A percentile compares a stretch with the other conserved stretches of the same genome.
phyloP scores from a whole-genome alignment of 2,797 vertebrate species.

The Hemibagrus guttatus region DNA sequence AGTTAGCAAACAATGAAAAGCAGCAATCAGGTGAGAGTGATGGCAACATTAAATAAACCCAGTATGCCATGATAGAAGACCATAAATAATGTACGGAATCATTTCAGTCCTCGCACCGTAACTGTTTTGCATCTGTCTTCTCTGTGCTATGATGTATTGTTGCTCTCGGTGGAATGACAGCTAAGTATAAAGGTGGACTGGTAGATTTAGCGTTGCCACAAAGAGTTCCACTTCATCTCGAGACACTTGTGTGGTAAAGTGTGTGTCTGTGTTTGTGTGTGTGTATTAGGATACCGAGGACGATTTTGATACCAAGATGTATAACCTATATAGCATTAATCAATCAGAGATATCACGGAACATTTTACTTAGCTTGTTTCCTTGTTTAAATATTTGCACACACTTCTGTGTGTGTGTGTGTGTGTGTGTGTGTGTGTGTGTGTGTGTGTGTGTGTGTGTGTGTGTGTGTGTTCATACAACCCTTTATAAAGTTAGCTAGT shows the following conservation, averaged over 20 bases:
- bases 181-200: slow-evolving; percentile 64
- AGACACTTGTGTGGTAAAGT: not conserved
- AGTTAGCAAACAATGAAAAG: slow-evolving; percentile 35
- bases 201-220: slow-evolving; percentile 59
- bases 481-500: not conserved
- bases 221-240: slow-evolving; percentile 66
- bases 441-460: slow-evolving; percentile 1
- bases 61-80: slow-evolving; percentile 72
- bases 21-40: slow-evolving; percentile 54
- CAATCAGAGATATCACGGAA: not conserved
- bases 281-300: not conserved
- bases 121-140: slow-evolving; percentile 71
- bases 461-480: not conserved
- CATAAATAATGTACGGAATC: slow-evolving; percentile 79
- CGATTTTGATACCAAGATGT: not conserved
- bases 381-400: not conserved
- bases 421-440: not conserved
- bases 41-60: slow-evolving; percentile 51
- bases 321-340: not conserved
- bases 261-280: not conserved
- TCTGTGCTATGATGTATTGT: slow-evolving; percentile 55
- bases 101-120: slow-evolving; percentile 76
- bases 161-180: slow-evolving; percentile 61
- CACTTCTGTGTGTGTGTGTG: too few species aligned
- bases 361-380: not conserved